Conservation (phyloP, 2,888 invertebrate species). For the Crepidodera aurea region DNA sequence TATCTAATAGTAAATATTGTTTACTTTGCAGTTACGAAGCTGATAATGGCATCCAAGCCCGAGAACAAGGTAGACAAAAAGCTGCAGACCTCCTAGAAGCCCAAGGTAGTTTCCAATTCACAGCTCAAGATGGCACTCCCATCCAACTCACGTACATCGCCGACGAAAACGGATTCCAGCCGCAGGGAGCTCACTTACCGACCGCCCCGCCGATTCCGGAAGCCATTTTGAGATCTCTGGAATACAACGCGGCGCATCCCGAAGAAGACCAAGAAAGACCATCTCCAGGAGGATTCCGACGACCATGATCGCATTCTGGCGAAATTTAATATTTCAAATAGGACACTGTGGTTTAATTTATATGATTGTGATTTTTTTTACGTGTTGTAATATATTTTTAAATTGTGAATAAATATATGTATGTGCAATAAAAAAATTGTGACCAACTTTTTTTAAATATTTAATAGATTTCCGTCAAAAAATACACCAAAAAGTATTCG, state of each 20-base stretch:
- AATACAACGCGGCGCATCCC: slow-evolving; percentile 72
- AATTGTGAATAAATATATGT: slow-evolving; percentile 23
- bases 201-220: slow-evolving; percentile 75
- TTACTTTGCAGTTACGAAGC: slow-evolving; percentile 59
- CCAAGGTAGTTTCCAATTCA: slow-evolving; percentile 66
- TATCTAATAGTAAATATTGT: too few species aligned
- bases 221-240: slow-evolving; percentile 72
- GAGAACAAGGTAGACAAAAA: slow-evolving; percentile 59
- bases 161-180: slow-evolving; percentile 69
- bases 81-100: slow-evolving; percentile 63
- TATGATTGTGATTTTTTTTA: slow-evolving; percentile 32
- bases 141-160: slow-evolving; percentile 62
- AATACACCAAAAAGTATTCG: too few species aligned
- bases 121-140: slow-evolving; percentile 69
- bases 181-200: slow-evolving; percentile 63
- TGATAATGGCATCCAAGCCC: slow-evolving; percentile 63
- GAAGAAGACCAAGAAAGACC: slow-evolving; percentile 57
- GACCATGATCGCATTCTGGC: slow-evolving; percentile 28
- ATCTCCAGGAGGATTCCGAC: slow-evolving; percentile 29
- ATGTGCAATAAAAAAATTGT: slow-evolving; percentile 16
- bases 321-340: background rate
- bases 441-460: too few species aligned
- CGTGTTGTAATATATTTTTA: slow-evolving; percentile 31
- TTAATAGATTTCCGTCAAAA: too few species aligned
- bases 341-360: slow-evolving; percentile 28